Base-by-base conservation (phyloP, 2,113 vertebrate genomes). In the Xiphophorus maculatus region DNA sequence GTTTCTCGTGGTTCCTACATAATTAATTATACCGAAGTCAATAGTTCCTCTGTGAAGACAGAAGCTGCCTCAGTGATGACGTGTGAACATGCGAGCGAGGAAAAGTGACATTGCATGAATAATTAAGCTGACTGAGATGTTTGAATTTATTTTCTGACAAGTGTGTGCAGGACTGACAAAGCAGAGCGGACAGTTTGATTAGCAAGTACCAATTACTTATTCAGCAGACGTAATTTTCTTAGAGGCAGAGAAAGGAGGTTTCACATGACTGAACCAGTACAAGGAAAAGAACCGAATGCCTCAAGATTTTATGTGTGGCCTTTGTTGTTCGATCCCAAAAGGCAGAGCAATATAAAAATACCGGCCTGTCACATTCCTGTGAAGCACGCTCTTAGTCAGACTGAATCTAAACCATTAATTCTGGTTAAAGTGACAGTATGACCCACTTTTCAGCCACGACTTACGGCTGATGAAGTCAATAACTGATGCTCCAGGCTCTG, bases 71-170 rank as follows among this genome's bases (percentile, higher is more conserved):
- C 51, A 66, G 63, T 44, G 66, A 75, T 72, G 62, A 78, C 63
- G 72, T 37, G 64, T 61, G 19, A 73, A 72, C 80, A 66, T 68
- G 40, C 33, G n/a, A 29, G 29, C 27, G 1, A 17, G 29, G 6
- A n/a, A 63, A 44, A 80, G 71, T 63, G 4, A 78, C 60, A 40
- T 35, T 19, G 29, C 35, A 73, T 83, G 37, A 91, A 90, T 90
- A 83, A 85, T 84, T 78, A 27, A 88, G 68, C 30, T 74, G 9
- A 74, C 0, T 22, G 77, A 82, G 61, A 80, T 74, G 61, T 69
- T 79, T 87, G 51, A 90, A 80, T 87, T 80, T 79, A 71, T 87
- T 85, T 84, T 71, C 76, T 73, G 76, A 86, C 67, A 74, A 62
- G 37, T 61, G 48, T 37, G 69, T 61, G 28, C 19, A 72, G 67